Conservation (phyloP, 2,888 invertebrate species). For the Drosophila prolongata region DNA sequence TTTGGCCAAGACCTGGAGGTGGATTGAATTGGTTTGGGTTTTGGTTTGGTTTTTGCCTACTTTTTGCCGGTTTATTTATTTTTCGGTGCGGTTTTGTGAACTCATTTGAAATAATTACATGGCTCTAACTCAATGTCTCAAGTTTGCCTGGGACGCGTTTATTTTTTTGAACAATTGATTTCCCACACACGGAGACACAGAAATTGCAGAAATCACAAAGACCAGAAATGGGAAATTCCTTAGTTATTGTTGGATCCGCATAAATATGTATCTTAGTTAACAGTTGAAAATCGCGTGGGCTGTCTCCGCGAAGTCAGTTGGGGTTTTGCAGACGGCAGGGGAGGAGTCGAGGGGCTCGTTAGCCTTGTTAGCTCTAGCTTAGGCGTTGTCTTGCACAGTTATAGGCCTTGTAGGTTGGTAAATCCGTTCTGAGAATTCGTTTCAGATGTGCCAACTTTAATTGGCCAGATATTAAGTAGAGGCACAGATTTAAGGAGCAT, state of each 20-base stretch:
- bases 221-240: conserved; percentile 74
- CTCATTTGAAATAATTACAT: conserved; percentile 73
- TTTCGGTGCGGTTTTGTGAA: conserved; percentile 55
- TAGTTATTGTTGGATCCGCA: conserved; percentile 35
- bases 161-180: conserved; percentile 65
- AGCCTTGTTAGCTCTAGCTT: conserved; percentile 40
- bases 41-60: conserved; percentile 4
- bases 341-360: conserved; percentile 18
- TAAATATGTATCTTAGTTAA: conserved; percentile 47
- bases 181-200: conserved; percentile 62
- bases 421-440: conserved; percentile 41
- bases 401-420: conserved; percentile 34
- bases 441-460: conserved; percentile 35
- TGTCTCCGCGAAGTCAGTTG: conserved; percentile 10
- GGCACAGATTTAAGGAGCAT: conserved; percentile 6
- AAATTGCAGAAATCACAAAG: conserved; percentile 49
- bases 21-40: conserved; percentile 29
- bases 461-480: conserved; percentile 23
- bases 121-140: conserved; percentile 37
- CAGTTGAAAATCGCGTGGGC: conserved; percentile 42
- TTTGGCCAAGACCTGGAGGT: conserved; percentile 41
- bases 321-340: conserved; percentile 1
- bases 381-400: conserved; percentile 37
- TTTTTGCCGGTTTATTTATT: conserved; percentile 7
- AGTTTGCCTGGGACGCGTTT: conserved; percentile 21